phyloP scores from a whole-genome alignment of 2,888 invertebrate genomes.

The Thalpophila matura region DNA sequence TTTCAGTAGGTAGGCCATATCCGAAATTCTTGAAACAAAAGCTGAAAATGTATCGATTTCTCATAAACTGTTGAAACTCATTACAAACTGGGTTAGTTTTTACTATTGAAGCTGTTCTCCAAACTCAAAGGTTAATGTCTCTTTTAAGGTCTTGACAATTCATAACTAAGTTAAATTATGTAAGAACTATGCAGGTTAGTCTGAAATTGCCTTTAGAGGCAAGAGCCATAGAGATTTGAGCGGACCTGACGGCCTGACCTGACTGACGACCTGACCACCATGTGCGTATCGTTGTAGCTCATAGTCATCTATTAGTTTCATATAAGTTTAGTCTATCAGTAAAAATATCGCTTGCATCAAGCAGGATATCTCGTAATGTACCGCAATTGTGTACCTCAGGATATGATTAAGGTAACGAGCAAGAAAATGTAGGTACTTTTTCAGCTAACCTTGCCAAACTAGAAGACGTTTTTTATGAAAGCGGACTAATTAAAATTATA shows the following conservation, averaged over 20 bases:
- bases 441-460: slow-evolving; percentile 36
- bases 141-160: too few species aligned
- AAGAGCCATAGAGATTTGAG: too few species aligned
- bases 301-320: not conserved
- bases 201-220: too few species aligned
- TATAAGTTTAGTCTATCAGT: slow-evolving; percentile 3
- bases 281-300: too few species aligned
- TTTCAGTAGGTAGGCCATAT: slow-evolving; percentile 27
- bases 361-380: slow-evolving; percentile 56
- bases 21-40: slow-evolving; percentile 15
- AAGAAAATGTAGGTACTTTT: slow-evolving; percentile 35
- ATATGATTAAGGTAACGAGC: slow-evolving; percentile 39
- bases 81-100: too few species aligned
- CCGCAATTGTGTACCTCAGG: slow-evolving; percentile 40
- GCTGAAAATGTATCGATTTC: slow-evolving; percentile 15
- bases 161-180: too few species aligned
- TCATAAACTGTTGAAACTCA: too few species aligned
- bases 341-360: slow-evolving; percentile 43
- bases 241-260: too few species aligned
- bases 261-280: too few species aligned
- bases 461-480: slow-evolving; percentile 37
- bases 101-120: too few species aligned
- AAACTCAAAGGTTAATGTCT: too few species aligned
- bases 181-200: too few species aligned
- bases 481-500: not conserved